A percentile compares a stretch with the other conserved stretches of the same genome.
Evolutionary conservation across 1,140 invertebrate genomes (phyloP).

Genomic region (Dolichoris vasculosae): DNA sequence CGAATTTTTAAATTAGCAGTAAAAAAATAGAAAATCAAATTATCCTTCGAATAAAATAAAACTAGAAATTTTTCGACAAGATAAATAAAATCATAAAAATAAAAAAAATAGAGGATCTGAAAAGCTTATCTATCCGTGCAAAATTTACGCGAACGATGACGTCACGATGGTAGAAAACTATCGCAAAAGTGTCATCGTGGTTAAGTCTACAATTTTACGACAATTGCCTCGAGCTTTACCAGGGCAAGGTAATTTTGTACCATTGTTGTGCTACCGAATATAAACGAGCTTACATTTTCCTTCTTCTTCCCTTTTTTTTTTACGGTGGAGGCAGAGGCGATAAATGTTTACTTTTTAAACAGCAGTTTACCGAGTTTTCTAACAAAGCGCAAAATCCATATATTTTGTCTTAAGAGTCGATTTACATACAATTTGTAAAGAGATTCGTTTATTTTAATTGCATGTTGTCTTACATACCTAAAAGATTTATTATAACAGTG

Average conservation of each 20-base stretch:
- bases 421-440: not conserved
- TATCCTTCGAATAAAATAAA: not conserved
- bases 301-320: not conserved
- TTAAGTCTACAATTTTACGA: constrained; percentile 17
- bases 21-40: not conserved
- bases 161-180: constrained; percentile 17
- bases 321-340: not conserved
- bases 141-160: not conserved
- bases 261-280: constrained; percentile 7
- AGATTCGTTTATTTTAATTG: constrained; percentile 17
- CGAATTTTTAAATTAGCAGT: not conserved
- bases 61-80: not conserved
- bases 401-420: not conserved
- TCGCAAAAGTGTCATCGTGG: constrained; percentile 34
- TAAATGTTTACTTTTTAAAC: constrained; percentile 11
- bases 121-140: constrained; percentile 11
- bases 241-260: constrained; percentile 24
- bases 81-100: constrained; percentile 27
- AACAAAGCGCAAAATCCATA: not conserved
- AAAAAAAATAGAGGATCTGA: not conserved
- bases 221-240: constrained; percentile 17
- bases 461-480: not conserved
- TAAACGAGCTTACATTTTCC: constrained; percentile 7
- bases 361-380: not conserved
- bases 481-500: constrained; percentile 11